Conservation (phyloP, 2,888 invertebrate species). For the Acanthococcus lagerstroemiae region DNA sequence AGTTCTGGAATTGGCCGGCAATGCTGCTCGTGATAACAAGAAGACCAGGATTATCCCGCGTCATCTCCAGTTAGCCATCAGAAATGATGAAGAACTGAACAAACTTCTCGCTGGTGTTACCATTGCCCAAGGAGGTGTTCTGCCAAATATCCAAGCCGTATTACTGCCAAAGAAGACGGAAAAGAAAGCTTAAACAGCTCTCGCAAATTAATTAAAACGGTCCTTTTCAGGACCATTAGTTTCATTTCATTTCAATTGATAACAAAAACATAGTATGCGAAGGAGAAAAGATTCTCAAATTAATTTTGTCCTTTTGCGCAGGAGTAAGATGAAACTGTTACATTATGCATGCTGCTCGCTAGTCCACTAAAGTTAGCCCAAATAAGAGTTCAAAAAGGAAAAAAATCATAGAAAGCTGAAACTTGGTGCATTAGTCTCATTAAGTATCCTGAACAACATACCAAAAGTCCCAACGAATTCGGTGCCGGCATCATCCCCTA, state of each 20-base stretch:
- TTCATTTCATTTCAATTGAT: constrained; percentile 13
- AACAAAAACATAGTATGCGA: too few species aligned
- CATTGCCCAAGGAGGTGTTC: constrained; percentile 73
- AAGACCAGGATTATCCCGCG: constrained; percentile 64
- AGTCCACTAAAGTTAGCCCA: too few species aligned
- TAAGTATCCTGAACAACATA: too few species aligned
- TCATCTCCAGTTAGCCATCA: constrained; percentile 66
- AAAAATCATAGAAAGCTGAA: too few species aligned
- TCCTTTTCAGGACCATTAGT: constrained; percentile 19
- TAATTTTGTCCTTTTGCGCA: too few species aligned
- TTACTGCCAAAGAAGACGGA: constrained; percentile 37
- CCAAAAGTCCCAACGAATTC: too few species aligned
- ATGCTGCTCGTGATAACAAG: constrained; percentile 55
- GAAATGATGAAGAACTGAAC: constrained; percentile 74
- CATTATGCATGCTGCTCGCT: too few species aligned
- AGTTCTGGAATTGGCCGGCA: constrained; percentile 53
- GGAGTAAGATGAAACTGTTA: too few species aligned
- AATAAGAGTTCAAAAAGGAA: too few species aligned
- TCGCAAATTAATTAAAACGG: constrained; percentile 18
- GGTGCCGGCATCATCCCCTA: too few species aligned
- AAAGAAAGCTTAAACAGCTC: constrained; percentile 29
- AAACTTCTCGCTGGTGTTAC: constrained; percentile 65
- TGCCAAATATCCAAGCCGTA: constrained; percentile 50
- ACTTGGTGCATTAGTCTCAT: too few species aligned
- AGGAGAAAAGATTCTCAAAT: too few species aligned